A percentile compares a stretch with the other conserved stretches of the same genome.
Evolutionary conservation across 1,140 invertebrate species (phyloP).

Genomic region (Lasioglossum albipes): DNA sequence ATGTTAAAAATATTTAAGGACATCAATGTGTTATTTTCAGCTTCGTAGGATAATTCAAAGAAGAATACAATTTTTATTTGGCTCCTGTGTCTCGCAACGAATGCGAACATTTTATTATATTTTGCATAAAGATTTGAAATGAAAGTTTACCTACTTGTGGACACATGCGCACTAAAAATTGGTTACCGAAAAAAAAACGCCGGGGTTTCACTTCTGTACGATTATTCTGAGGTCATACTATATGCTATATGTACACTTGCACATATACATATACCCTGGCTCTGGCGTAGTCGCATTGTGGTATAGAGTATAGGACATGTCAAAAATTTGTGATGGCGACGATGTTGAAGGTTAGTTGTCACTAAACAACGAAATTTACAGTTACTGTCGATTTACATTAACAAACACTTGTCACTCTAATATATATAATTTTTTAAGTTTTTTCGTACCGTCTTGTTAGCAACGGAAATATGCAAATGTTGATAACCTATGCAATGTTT

Average conservation of each 20-base stretch:
- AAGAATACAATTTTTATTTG: no score
- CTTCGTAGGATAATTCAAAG: no score
- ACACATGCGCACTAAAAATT: no score
- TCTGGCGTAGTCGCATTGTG: constrained; percentile 45
- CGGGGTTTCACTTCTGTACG: no score
- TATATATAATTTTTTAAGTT: not conserved
- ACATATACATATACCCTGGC: constrained; percentile 32
- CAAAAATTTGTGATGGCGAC: constrained; percentile 74
- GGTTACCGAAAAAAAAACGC: no score
- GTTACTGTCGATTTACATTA: constrained; percentile 19
- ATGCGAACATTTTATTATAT: no score
- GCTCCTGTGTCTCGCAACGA: no score
- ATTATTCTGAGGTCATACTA: no score
- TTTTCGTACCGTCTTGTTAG: not conserved
- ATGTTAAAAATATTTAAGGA: no score
- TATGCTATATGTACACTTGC: not conserved
- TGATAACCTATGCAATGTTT: constrained; percentile 36
- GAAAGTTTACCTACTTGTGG: no score
- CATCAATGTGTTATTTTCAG: no score
- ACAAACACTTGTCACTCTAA: not conserved
- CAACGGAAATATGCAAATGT: not conserved
- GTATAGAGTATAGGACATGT: constrained; percentile 65
- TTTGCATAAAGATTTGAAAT: not conserved
- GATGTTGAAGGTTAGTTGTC: constrained; percentile 76
- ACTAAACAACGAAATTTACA: constrained; percentile 59